A percentile compares a stretch with the other conserved stretches of the same genome.
These are phyloP conservation scores for Eufriesea mexicana DNA, from an alignment of 1,140 invertebrate genomes.

Conservation along the genomic window DNA sequence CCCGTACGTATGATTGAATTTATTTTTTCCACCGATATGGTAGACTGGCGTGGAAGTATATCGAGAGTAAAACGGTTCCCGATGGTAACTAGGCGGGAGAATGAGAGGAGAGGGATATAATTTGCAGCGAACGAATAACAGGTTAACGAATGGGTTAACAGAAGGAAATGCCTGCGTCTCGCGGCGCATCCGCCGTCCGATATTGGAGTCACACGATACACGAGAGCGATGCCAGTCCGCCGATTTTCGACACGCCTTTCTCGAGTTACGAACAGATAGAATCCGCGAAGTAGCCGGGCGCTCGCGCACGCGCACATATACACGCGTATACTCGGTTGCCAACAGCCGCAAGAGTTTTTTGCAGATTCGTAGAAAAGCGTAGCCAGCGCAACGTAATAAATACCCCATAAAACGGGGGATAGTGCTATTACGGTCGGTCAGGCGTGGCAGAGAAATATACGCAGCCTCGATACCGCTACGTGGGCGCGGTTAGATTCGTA, in stretches of 20 bases:
- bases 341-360: conserved; percentile 22
- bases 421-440: conserved; percentile 60
- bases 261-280: conserved; percentile 52
- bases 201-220: conserved; percentile 48
- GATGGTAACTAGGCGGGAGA: not conserved
- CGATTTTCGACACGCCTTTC: conserved; percentile 60
- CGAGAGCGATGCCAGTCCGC: conserved; percentile 42
- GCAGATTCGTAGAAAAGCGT: conserved; percentile 46
- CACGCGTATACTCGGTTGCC: not conserved
- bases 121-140: not conserved
- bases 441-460: conserved; percentile 59
- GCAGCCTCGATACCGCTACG: conserved; percentile 68
- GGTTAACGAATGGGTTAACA: conserved; percentile 60
- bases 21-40: not conserved
- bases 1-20: not conserved
- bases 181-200: conserved; percentile 4
- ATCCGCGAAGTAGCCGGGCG: not conserved
- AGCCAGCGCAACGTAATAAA: conserved; percentile 43
- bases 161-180: conserved; percentile 49
- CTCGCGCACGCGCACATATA: too few species aligned
- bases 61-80: not conserved
- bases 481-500: conserved; percentile 73
- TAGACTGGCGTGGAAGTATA: not conserved
- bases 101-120: not conserved
- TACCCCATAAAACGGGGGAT: conserved; percentile 40